Base-by-base conservation (phyloP, 2,888 invertebrate species). In the Amphipoea lucens region DNA sequence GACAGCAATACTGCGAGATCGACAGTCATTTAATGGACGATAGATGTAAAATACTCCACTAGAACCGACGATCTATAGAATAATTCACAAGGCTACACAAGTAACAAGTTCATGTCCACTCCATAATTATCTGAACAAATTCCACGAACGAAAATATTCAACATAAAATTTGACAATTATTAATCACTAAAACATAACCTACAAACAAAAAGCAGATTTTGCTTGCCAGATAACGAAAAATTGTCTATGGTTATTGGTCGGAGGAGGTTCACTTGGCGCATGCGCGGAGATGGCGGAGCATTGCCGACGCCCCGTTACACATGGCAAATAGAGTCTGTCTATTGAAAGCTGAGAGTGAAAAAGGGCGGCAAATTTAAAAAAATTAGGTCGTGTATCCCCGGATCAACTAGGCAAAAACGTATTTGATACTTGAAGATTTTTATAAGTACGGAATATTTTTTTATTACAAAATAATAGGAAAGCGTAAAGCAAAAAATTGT, bases 111-210 rank as follows among this genome's bases (percentile, higher is more conserved):
- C 89, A 94, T 89, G 91, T 93, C 90, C 92, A 93, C 92, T 93
- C 91, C 94, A 95, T 94, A 66, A 77, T 76, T 87, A 89, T 83
- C 91, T 90, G 88, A 91, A 91, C 88, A 89, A 92, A 92, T 91
- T 92, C 87, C 91, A 93, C 90, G 92, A 93, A 93, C 90, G 92
- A 93, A 94, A 94, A 93, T 92, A 92, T 91, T 93, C 91, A 92
- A 94, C 92, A 92, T 92, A 92, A 95, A 95, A 92, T 96, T 96
- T 96, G 96, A 96, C 96, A 96, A 96, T 94, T 95, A 96, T 94
- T 95, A 92, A 93, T 92, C 93, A 94, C 92, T 95, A 94, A 94
- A 96, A 96, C 95, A 94, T 96, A 96, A 96, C 96, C 96, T 96
- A 95, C 90, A 96, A 96, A 94, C 92, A 94, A 94, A 94, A 93